These are phyloP conservation scores for Erpobdella octoculata DNA, from an alignment of 2,888 invertebrate genomes.

Conservation along the genomic window DNA sequence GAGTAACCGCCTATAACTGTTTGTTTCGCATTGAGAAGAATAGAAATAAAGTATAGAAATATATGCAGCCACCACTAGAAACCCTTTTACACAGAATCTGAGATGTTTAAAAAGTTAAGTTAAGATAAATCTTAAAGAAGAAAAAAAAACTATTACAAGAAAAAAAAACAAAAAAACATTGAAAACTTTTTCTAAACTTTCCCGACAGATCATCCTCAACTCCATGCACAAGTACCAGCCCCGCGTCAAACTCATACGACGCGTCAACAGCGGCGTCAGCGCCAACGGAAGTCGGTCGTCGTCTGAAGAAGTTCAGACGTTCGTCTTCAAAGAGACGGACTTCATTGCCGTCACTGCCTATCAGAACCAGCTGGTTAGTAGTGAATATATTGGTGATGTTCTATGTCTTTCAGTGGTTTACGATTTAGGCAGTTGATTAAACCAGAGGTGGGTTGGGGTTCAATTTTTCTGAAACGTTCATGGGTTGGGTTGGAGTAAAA, in stretches of 20 bases:
- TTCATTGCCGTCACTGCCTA: conserved; percentile 99
- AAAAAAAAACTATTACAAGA: background rate
- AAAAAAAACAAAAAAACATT: background rate
- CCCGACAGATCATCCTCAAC: conserved; percentile 82
- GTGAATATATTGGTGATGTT: background rate
- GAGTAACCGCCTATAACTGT: too few species aligned
- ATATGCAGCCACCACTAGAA: too few species aligned
- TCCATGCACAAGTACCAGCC: conserved; percentile 99
- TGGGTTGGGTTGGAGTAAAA: too few species aligned
- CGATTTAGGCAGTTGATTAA: too few species aligned
- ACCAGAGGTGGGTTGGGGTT: too few species aligned
- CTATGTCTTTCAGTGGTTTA: too few species aligned
- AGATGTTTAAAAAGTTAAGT: too few species aligned
- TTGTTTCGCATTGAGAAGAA: too few species aligned
- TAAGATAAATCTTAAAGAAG: background rate
- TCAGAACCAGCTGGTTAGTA: conserved; percentile 84
- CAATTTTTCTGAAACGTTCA: too few species aligned
- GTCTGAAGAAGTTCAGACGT: conserved; percentile 50
- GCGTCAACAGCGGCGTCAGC: background rate
- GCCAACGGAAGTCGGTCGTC: conserved; percentile 51
- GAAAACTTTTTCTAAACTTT: background rate
- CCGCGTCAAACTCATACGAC: conserved; percentile 61
- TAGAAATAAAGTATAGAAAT: too few species aligned
- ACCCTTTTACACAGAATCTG: too few species aligned
- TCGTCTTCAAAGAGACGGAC: conserved; percentile 91